Evolutionary conservation across 2,888 invertebrate genomes (phyloP), one percentile per base, ranked within the genome.

Genomic region (Gastracanthus pulcherrimus): DNA sequence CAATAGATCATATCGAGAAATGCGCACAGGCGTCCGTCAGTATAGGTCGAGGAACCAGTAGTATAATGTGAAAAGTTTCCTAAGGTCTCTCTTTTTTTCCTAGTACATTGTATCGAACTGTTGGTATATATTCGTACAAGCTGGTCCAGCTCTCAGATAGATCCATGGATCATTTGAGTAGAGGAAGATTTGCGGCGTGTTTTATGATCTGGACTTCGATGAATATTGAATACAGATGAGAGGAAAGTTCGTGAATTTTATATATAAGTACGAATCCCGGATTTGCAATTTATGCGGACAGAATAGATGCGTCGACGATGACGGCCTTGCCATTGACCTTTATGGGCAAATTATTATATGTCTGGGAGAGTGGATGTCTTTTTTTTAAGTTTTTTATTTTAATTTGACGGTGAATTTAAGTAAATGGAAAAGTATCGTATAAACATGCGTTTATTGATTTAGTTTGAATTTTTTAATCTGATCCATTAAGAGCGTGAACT

Each of bases 141-240:
- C 13, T 16, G 16, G 11, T 41, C 13, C 3, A 41, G 16, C 16
- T 16, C 16, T 4, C 13, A 41, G 0, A 58, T 38, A 26, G 16
- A 38, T 38, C 11, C 16, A 58, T 36, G 29, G 3, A 58, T 38
- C 29, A 16, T 71, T 55, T 19, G 0, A 16, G 6, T 19, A 19
- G 4, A 5, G n/a, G 4, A 38, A 45, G 31, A 60, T 72, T n/a
- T 60, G 31, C 29, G 55, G 7, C n/a, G 26, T 72, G 29, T 31
- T 36, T 16, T 38, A 58, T 13, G 36, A 31, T 31, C 11, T 72
- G 29, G 38, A 26, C 19, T 38, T 36, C 11, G 0, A 29, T 58
- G 41, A 58, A 72, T 72, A 72, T 38, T 72, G 41, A 58, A 72
- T 72, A 72, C 29, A 60, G 41, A 60, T 58, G 26, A 13, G 29